Evolutionary conservation across 2,113 vertebrate species (phyloP).

Genomic region (Indicator maculatus): DNA sequence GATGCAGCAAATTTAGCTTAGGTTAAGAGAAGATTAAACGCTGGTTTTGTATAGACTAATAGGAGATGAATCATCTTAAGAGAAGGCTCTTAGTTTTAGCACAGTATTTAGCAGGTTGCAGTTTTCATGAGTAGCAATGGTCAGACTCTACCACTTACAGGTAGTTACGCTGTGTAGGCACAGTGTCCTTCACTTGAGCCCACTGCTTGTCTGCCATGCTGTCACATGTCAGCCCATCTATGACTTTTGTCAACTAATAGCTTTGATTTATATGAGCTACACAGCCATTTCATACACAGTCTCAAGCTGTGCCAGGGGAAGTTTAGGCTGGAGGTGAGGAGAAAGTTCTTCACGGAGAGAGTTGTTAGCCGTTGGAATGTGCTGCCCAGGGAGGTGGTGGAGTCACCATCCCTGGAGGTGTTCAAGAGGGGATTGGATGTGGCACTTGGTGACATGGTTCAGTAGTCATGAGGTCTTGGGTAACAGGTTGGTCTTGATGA

Average conservation of each 20-base stretch:
- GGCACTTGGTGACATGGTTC: too few species aligned
- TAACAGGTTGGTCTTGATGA: too few species aligned
- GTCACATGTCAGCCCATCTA: not conserved
- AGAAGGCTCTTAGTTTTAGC: not conserved
- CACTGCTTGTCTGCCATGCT: not conserved
- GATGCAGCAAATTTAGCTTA: not conserved
- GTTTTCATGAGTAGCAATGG: not conserved
- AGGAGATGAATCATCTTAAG: not conserved
- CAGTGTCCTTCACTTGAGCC: not conserved
- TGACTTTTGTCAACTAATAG: not conserved
- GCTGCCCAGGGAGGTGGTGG: too few species aligned
- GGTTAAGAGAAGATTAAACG: not conserved
- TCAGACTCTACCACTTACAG: not conserved
- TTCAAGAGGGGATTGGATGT: too few species aligned
- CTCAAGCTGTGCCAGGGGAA: too few species aligned
- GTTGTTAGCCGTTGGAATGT: too few species aligned
- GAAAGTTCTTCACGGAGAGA: too few species aligned
- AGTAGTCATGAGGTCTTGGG: too few species aligned
- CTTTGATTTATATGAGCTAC: not conserved
- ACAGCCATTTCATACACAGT: not conserved
- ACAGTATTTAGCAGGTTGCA: not conserved
- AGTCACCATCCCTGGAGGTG: too few species aligned
- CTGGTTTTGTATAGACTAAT: not conserved
- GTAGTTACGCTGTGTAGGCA: fast-evolving
- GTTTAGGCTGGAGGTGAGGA: too few species aligned